Evolutionary conservation across 2,888 invertebrate genomes (phyloP).

Genomic region (Xanthorhoe designata): DNA sequence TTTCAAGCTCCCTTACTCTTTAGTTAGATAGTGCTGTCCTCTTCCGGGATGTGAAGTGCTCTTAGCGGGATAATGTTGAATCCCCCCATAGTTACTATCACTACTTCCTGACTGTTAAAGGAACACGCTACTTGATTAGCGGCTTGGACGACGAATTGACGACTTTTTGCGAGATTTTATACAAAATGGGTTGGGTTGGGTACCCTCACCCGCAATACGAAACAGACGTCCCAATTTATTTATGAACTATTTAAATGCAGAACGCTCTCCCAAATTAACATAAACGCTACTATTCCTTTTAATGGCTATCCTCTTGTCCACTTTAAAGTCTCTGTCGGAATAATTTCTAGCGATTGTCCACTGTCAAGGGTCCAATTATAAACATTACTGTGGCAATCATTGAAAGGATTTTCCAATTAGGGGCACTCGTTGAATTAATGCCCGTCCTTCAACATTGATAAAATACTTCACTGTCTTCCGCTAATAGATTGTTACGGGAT

Average conservation of each 20-base stretch:
- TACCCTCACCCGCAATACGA: slow-evolving; percentile 31
- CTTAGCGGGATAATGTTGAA: slow-evolving; percentile 56
- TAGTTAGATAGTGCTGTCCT: slow-evolving; percentile 54
- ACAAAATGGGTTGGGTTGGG: slow-evolving; percentile 24
- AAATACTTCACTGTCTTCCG: slow-evolving; percentile 61
- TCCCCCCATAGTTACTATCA: slow-evolving; percentile 59
- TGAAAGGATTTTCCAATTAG: slow-evolving; percentile 75
- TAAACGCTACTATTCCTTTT: slow-evolving; percentile 49
- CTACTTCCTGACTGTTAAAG: slow-evolving; percentile 53
- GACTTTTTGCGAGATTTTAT: slow-evolving; percentile 29
- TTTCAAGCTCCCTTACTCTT: slow-evolving; percentile 49
- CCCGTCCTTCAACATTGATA: slow-evolving; percentile 60
- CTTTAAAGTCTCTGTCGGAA: slow-evolving; percentile 55
- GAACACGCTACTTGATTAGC: slow-evolving; percentile 44
- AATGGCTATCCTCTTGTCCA: slow-evolving; percentile 49
- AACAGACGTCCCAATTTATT: slow-evolving; percentile 39
- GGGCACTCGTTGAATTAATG: slow-evolving; percentile 70
- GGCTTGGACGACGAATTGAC: slow-evolving; percentile 30
- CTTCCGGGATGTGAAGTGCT: slow-evolving; percentile 47
- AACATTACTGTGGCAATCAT: slow-evolving; percentile 65
- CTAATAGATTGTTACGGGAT: slow-evolving; percentile 56
- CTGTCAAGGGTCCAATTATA: slow-evolving; percentile 70
- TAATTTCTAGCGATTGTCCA: slow-evolving; percentile 66
- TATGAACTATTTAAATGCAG: slow-evolving; percentile 43
- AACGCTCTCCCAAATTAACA: slow-evolving; percentile 42